Base-by-base conservation (phyloP, 2,797 vertebrate genomes). In the Setipinna tenuifilis region DNA sequence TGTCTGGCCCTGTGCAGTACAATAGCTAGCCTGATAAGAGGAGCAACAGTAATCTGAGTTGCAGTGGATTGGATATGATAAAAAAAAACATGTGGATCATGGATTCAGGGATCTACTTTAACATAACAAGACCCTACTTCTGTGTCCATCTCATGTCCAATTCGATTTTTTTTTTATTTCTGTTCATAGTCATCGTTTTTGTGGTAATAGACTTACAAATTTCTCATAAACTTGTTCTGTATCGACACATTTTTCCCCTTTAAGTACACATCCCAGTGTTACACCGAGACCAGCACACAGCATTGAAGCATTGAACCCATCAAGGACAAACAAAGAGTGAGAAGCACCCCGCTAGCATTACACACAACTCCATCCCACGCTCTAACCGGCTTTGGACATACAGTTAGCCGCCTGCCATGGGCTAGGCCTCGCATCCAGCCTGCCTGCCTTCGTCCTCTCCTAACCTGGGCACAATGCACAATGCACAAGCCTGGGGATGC, bases 301-400 rank as follows among this genome's bases (percentile, higher is more conserved):
- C 65, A 68, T 14, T 3, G 46, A 48, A 54, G 16, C 68, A 61
- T n/a, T 4, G 19, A 19, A 44, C 31, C 35, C 71, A 44, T 78
- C 16, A 21, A 78, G 35, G 6, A 75, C 0, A 41, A 21, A 19
- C 4, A 19, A 75, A 17, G 65, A 71, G 16, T 16, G 6, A 31
- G 35, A 19, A 21, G 35, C 71, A 2, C 71, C 71, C 71, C 35
- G 71, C 71, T 78, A 78, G 31, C 35, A n/a, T n/a, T n/a, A 78
- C 68, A 35, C 14, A 14, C 68, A 75, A 31, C 31, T 44, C 17
- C 35, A 78, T 6, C 4, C 71, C 71, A 78, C 71, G 35, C 71
- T 78, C 16, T 78, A 78, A 44, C 71, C 71, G 35, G 71, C 71
- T 78, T 78, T 78, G 71, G 31, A 78, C 71, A 6, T 4, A n/a